Base-by-base conservation (phyloP, 1,140 invertebrate species). In the Lepeophtheirus salmonis region DNA sequence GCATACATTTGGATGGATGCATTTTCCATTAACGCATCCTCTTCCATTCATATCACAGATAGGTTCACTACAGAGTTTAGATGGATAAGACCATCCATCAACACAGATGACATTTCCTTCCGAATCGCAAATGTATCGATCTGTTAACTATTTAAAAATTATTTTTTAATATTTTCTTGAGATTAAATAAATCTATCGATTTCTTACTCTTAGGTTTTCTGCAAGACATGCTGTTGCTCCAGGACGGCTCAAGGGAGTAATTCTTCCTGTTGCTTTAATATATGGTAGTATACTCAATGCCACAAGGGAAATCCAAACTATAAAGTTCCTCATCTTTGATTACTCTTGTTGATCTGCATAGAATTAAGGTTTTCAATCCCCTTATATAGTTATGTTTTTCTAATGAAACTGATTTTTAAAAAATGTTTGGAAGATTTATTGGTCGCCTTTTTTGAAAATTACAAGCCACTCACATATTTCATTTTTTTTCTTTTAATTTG, bases 1-100 rank as follows among this genome's bases (percentile, higher is more conserved):
- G 60, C 24, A 64, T 50, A 53, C 20, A 41, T 57, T 41, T 17
- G 55, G 55, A n/a, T 17, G 2, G 2, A 25, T 30, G 55, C 55
- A 57, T 48, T 57, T 25, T 17, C 55, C 55, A 25, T 57, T 20
- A 1, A 41, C 4, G 55, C 55, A 57, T 2, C 16, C 26, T 23
- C 26, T 2, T 1, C 55, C 55, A 25, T 57, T 57, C 16, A 24
- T 17, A 17, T 57, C 55, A 25, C 55, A 57, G 21, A 57, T 41
- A 10, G 55, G 55, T 14, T 26, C 17, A 10, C n/a, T 17, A n/a
- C 55, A 57, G 30, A 41, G 30, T 41, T 41, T 41, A n/a, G 30
- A 41, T 1, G 55, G 55, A 21, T 57, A 24, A 2, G 20, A 17
- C 55, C 55, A 57, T 48, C 55, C 55, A 23, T 20, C 21, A 14